Conservation (phyloP, 2,797 vertebrate species). For the Mus minutoides region DNA sequence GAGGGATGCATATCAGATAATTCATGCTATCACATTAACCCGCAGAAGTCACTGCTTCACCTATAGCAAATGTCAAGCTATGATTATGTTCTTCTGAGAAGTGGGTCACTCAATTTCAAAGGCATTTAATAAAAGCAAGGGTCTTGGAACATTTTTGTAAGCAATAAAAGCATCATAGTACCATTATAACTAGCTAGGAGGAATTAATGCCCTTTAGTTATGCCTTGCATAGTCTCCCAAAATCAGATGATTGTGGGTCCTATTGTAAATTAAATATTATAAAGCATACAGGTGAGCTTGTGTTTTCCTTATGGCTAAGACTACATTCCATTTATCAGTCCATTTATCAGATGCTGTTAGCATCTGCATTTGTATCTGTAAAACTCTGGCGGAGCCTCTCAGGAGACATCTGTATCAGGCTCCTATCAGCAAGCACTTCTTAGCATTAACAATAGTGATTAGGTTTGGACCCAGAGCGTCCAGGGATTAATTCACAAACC, state of each 20-base stretch:
- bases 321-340: not conserved
- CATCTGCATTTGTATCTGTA: no score
- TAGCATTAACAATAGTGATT: no score
- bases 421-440: no score
- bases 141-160: constrained; percentile 73
- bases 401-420: no score
- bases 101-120: constrained; percentile 66
- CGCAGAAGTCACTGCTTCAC: not conserved
- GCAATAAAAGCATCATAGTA: constrained; percentile 61
- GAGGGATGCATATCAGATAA: not conserved
- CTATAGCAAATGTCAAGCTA: constrained; percentile 70
- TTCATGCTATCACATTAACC: constrained; percentile 32
- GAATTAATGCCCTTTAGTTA: constrained; percentile 60
- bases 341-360: no score
- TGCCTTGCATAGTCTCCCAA: constrained; percentile 53
- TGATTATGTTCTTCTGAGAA: constrained; percentile 63
- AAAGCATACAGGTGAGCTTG: constrained; percentile 15
- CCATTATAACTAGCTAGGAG: constrained; percentile 67
- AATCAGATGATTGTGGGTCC: constrained; percentile 55
- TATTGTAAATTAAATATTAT: constrained; percentile 62
- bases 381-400: no score
- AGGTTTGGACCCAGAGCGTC: no score
- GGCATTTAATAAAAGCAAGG: constrained; percentile 65
- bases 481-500: no score
- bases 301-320: constrained; percentile 24